Evolutionary conservation across 2,888 invertebrate species (phyloP).

Genomic region (Saturnia japonica): DNA sequence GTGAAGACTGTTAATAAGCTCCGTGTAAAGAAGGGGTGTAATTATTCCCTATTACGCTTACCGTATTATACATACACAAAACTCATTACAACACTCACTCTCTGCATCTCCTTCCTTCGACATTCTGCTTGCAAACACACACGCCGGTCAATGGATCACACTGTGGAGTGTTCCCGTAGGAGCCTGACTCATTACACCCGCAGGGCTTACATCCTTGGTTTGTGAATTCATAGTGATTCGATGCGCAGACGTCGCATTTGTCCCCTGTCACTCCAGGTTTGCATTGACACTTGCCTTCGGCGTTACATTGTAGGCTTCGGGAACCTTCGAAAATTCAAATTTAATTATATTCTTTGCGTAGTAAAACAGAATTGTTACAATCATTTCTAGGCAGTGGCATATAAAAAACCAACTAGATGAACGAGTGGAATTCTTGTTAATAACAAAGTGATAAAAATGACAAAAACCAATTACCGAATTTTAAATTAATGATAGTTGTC

Average conservation of each 20-base stretch:
- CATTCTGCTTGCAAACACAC: conserved; percentile 94
- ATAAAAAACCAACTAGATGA: too few relatives aligned
- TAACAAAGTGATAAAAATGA: too few relatives aligned
- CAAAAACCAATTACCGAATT: too few relatives aligned
- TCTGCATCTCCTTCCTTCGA: conserved; percentile 96
- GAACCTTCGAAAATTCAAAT: conserved; percentile 83
- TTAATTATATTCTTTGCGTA: too few relatives aligned
- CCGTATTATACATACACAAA: too few relatives aligned
- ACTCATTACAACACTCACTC: conserved; percentile 83
- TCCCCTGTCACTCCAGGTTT: conserved; percentile 97
- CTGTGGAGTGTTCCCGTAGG: conserved; percentile 88
- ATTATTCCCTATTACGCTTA: too few relatives aligned
- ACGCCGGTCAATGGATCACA: conserved; percentile 92
- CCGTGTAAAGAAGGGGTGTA: too few relatives aligned
- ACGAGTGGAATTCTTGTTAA: too few relatives aligned
- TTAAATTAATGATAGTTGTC: too few relatives aligned
- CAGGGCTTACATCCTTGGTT: conserved; percentile 95
- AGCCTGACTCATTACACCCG: conserved; percentile 93
- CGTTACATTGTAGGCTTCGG: conserved; percentile 93
- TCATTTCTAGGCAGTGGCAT: too few relatives aligned
- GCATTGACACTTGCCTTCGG: conserved; percentile 95
- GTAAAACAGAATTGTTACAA: too few relatives aligned
- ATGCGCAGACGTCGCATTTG: conserved; percentile 92
- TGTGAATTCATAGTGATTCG: conserved; percentile 96
- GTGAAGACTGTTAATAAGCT: too few relatives aligned